These are phyloP conservation scores for Chrysochloris asiatica DNA, from an alignment of 2,113 vertebrate species.

Conservation along the genomic window DNA sequence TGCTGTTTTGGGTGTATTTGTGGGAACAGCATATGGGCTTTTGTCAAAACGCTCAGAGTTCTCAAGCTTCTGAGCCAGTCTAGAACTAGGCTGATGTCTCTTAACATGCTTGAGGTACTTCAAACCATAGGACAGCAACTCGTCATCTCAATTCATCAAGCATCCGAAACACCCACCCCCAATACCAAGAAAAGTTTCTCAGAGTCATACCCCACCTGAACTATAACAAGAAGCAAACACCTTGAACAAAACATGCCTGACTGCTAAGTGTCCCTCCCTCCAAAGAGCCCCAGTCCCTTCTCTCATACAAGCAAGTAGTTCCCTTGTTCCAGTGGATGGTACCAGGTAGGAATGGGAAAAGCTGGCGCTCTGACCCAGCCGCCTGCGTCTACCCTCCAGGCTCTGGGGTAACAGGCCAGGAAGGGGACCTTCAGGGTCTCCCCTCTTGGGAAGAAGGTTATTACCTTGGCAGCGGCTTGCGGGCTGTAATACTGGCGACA, in stretches of 20 bases:
- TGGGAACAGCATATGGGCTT: conserved; percentile 73
- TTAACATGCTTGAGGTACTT: background rate
- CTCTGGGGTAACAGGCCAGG: conserved; percentile 46
- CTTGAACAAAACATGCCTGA: background rate
- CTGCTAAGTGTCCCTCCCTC: background rate
- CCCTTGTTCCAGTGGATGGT: conserved; percentile 52
- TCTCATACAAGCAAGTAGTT: conserved; percentile 36
- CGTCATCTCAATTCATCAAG: background rate
- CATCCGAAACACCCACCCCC: background rate
- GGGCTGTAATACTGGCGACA: conserved; percentile 93
- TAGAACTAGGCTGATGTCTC: conserved; percentile 11
- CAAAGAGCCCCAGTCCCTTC: conserved; percentile 15
- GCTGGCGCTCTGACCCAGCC: conserved; percentile 29
- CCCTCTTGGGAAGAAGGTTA: conserved; percentile 53
- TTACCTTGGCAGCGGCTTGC: conserved; percentile 90
- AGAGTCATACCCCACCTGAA: conserved; percentile 28
- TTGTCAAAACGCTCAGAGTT: conserved; percentile 67
- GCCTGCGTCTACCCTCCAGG: background rate
- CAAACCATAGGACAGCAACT: background rate
- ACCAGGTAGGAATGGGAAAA: background rate
- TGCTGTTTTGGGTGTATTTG: conserved; percentile 65
- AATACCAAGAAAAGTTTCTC: background rate
- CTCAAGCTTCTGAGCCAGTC: conserved; percentile 50
- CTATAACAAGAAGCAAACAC: background rate
- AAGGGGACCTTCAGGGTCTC: background rate